Evolutionary conservation across 2,113 vertebrate genomes (phyloP).

Genomic region (Diphyllodes magnificus): DNA sequence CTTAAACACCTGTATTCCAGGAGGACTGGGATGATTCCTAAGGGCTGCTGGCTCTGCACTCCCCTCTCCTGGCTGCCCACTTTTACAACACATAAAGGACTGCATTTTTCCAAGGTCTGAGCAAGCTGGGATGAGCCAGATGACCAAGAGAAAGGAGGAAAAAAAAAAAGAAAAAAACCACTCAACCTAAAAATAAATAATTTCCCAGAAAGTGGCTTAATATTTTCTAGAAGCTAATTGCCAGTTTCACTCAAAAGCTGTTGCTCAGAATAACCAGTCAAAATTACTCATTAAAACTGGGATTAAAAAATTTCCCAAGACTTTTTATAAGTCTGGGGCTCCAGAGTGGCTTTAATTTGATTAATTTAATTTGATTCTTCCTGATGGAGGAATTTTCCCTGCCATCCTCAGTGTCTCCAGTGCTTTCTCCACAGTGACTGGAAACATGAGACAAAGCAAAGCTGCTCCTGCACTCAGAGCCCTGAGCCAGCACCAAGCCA

Average conservation of each 20-base stretch:
- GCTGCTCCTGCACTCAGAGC: not conserved
- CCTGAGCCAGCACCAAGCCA: not conserved
- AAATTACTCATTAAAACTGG: not conserved
- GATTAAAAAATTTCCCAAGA: not conserved
- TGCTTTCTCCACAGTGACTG: not conserved
- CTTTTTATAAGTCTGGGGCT: not conserved
- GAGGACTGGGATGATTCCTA: not conserved
- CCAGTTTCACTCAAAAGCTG: not conserved
- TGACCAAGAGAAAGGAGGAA: not conserved
- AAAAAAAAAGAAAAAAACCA: too few species aligned
- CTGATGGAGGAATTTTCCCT: not conserved
- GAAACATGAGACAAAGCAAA: not conserved
- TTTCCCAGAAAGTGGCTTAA: not conserved
- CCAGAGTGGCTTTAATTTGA: not conserved
- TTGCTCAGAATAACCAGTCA: not conserved
- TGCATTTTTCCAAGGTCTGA: not conserved
- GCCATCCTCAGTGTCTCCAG: too few species aligned
- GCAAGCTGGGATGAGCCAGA: not conserved
- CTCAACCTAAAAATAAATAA: not conserved
- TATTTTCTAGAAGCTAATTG: not conserved
- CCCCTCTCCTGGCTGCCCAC: not conserved
- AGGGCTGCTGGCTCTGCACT: not conserved
- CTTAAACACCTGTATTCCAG: not conserved
- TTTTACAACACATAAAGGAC: not conserved
- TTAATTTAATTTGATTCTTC: not conserved